phyloP scores from a whole-genome alignment of 2,888 invertebrate species.

The Drosophila siamana region DNA sequence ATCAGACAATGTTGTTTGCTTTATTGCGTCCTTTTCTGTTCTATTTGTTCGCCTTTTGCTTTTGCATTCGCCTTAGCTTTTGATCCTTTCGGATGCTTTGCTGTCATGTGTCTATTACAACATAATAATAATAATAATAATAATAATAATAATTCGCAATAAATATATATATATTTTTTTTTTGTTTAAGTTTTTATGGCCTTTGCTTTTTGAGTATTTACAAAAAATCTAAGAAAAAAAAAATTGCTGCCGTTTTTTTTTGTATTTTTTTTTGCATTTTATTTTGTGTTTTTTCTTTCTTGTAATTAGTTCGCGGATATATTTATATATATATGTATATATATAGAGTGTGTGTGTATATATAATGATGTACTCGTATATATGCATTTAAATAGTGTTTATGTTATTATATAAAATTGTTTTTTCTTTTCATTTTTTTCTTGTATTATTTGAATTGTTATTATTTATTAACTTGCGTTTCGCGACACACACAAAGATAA shows the following conservation, averaged over 20 bases:
- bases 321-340: slow-evolving; percentile 30
- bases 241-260: slow-evolving; percentile 47
- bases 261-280: slow-evolving; percentile 15
- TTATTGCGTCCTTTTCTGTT: slow-evolving; percentile 9
- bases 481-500: slow-evolving; percentile 64
- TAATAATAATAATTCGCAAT: slow-evolving; percentile 68
- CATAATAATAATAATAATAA: slow-evolving; percentile 71
- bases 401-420: slow-evolving; percentile 38
- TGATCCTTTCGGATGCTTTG: slow-evolving; percentile 23
- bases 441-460: slow-evolving; percentile 15
- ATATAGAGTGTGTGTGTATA: slow-evolving; percentile 13
- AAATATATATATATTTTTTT: slow-evolving; percentile 43
- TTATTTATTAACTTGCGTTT: slow-evolving; percentile 46
- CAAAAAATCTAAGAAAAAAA: slow-evolving; percentile 76
- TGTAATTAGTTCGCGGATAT: slow-evolving; percentile 29
- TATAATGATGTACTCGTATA: slow-evolving; percentile 31
- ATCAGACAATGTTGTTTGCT: slow-evolving; percentile 64
- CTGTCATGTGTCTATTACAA: slow-evolving; percentile 45
- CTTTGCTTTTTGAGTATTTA: slow-evolving; percentile 73
- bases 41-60: neutral
- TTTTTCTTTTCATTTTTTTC: slow-evolving; percentile 33
- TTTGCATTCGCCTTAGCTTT: slow-evolving; percentile 5
- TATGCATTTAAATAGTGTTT: slow-evolving; percentile 43
- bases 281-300: slow-evolving; percentile 11
- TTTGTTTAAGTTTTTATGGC: slow-evolving; percentile 23